These are phyloP conservation scores for Aphodius granarius DNA, from an alignment of 2,888 invertebrate species.

Conservation along the genomic window DNA sequence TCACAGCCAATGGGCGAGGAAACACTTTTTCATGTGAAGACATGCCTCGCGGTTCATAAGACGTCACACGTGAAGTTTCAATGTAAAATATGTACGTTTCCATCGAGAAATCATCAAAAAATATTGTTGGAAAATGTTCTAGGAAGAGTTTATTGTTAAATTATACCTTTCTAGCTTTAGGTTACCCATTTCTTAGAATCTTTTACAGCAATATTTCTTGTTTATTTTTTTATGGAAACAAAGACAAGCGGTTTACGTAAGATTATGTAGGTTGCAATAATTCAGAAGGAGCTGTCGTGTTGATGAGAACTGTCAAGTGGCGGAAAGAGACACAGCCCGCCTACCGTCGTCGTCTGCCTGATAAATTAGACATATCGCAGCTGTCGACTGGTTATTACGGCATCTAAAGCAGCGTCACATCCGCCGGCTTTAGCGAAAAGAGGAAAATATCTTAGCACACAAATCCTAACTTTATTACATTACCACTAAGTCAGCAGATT, in stretches of 20 bases:
- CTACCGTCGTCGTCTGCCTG: slow-evolving; percentile 17
- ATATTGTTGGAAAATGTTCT: too few species aligned
- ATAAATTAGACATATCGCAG: slow-evolving; percentile 36
- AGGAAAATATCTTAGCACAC: background rate
- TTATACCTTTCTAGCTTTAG: too few species aligned
- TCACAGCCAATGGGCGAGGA: background rate
- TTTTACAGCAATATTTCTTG: too few species aligned
- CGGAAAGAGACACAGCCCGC: slow-evolving; percentile 15
- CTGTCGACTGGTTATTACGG: slow-evolving; percentile 31
- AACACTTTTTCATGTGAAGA: background rate
- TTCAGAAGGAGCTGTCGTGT: slow-evolving; percentile 11
- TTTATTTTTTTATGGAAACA: too few species aligned
- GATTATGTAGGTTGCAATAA: slow-evolving; percentile 2
- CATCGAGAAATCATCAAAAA: too few species aligned
- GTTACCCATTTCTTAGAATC: too few species aligned
- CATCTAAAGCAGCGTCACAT: slow-evolving; percentile 23
- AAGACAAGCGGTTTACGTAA: background rate
- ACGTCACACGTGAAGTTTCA: background rate
- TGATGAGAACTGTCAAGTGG: slow-evolving; percentile 16
- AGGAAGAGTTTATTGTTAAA: too few species aligned
- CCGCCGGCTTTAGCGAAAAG: slow-evolving; percentile 18
- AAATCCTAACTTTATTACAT: background rate
- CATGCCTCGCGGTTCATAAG: background rate
- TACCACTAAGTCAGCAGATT: too few species aligned
- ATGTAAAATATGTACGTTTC: background rate